Evolutionary conservation across 2,113 vertebrate genomes (phyloP).

Genomic region (Dolichallabes microphthalmus): DNA sequence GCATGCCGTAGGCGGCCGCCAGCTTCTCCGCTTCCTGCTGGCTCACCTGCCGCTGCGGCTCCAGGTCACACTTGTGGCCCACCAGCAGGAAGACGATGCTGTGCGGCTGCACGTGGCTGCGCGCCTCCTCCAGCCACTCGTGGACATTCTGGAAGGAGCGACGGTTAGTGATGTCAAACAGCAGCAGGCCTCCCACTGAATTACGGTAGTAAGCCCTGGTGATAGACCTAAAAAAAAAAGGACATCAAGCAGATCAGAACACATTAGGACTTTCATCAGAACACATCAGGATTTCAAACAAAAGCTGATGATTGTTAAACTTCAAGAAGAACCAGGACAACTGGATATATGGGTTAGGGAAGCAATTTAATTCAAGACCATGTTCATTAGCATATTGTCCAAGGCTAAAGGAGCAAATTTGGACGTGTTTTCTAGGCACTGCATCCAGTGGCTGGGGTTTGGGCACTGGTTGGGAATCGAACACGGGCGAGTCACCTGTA

Average conservation of each 20-base stretch:
- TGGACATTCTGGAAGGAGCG: conserved; percentile 96
- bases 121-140: conserved; percentile 87
- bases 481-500: too few relatives aligned
- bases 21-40: conserved; percentile 94
- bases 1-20: conserved; percentile 89
- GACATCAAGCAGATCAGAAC: background rate
- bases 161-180: conserved; percentile 97
- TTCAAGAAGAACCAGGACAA: too few relatives aligned
- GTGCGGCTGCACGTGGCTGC: conserved; percentile 92
- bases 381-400: too few relatives aligned
- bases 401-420: too few relatives aligned
- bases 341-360: too few relatives aligned
- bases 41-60: conserved; percentile 90
- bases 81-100: conserved; percentile 94
- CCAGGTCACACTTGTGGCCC: conserved; percentile 96
- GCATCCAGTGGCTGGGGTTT: too few relatives aligned
- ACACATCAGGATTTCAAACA: too few relatives aligned
- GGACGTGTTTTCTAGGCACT: too few relatives aligned
- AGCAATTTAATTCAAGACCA: too few relatives aligned
- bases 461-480: too few relatives aligned
- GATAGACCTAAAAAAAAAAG: conserved; percentile 76
- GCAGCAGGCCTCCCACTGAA: conserved; percentile 92
- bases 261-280: background rate
- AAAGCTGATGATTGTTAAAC: too few relatives aligned
- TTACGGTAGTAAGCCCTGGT: conserved; percentile 93